phyloP scores from a whole-genome alignment of 30 jellyfish, hydroid and myxozoan species.

The Phacellophora camtschatica region DNA sequence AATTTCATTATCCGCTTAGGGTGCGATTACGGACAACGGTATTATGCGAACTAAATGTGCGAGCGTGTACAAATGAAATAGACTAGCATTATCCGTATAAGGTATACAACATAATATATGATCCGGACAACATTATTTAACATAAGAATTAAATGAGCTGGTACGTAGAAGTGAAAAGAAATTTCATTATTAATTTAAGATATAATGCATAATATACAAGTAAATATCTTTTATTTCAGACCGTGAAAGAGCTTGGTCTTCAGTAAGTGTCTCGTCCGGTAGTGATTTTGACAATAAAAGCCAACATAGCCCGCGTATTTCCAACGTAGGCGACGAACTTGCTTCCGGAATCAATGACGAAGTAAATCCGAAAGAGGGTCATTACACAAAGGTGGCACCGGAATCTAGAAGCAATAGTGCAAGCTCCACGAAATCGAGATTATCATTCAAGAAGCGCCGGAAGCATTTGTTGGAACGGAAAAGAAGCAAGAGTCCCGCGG shows the following conservation, averaged over 20 bases:
- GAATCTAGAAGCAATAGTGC: background rate
- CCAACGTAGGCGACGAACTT: constrained; percentile 27
- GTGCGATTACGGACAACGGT: no score
- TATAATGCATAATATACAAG: no score
- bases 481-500: constrained; percentile 10
- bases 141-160: no score
- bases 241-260: constrained; percentile 37
- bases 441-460: constrained; percentile 18
- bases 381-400: constrained; percentile 26
- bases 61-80: no score
- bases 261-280: constrained; percentile 45
- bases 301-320: constrained; percentile 1
- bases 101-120: no score
- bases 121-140: no score
- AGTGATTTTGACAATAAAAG: constrained; percentile 41
- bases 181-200: no score
- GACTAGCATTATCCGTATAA: no score
- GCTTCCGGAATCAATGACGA: background rate
- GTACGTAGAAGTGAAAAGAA: no score
- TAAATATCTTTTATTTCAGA: background rate
- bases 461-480: background rate
- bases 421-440: background rate
- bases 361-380: constrained; percentile 21
- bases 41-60: no score
- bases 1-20: no score